Percentiles rank a stretch among this genome's conserved stretches.
These are phyloP conservation scores for Mercenaria mercenaria DNA, from an alignment of 1,140 invertebrate genomes.

Conservation along the genomic window DNA sequence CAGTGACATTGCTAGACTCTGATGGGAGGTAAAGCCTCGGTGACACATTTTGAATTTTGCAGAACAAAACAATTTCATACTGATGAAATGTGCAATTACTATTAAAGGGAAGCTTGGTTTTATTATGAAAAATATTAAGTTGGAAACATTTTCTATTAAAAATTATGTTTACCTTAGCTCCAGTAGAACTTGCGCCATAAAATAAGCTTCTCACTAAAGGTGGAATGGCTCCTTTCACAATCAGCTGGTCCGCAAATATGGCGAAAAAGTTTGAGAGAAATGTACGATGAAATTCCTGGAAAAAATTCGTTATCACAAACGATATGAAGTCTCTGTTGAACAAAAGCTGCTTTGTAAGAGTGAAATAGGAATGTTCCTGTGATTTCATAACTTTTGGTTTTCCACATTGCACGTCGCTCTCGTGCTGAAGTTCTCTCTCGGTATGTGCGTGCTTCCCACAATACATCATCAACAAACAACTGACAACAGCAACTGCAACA, in stretches of 20 bases:
- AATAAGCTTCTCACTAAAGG: conserved; percentile 69
- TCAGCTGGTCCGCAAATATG: conserved; percentile 76
- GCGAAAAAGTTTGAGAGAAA: conserved; percentile 76
- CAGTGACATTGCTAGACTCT: too few relatives aligned
- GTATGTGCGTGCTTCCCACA: conserved; percentile 80
- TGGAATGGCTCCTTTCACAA: conserved; percentile 66
- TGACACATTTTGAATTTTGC: too few relatives aligned
- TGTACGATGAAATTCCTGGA: conserved; percentile 76
- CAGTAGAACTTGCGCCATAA: conserved; percentile 66
- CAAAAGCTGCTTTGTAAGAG: conserved; percentile 73
- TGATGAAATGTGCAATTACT: too few relatives aligned
- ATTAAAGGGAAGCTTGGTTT: too few relatives aligned
- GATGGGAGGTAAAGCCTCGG: too few relatives aligned
- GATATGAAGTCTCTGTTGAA: conserved; percentile 75
- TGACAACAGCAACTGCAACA: conserved; percentile 76
- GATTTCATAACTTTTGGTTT: conserved; percentile 18
- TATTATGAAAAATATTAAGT: too few relatives aligned
- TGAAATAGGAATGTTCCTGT: conserved; percentile 66
- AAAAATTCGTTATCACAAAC: conserved; percentile 80
- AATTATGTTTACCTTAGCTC: not conserved
- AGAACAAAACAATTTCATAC: too few relatives aligned
- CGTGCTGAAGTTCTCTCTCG: conserved; percentile 74
- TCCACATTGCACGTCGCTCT: not conserved
- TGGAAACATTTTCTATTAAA: too few relatives aligned
- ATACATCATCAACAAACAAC: conserved; percentile 78